Evolutionary conservation across 2,888 invertebrate genomes (phyloP), one percentile per base, ranked within the genome.

Genomic region (Cerastis leucographa): DNA sequence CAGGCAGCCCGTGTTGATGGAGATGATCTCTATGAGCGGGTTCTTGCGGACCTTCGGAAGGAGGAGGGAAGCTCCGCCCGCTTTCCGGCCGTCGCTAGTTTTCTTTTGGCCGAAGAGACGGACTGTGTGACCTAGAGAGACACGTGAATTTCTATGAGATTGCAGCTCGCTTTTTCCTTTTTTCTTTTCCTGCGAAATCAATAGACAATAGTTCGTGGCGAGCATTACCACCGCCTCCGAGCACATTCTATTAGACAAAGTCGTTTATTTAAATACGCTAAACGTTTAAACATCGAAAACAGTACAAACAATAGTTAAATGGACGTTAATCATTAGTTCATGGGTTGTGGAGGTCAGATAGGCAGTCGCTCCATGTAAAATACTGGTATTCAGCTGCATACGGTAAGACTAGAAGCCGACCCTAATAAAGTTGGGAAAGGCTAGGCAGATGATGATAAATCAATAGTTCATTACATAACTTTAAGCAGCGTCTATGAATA

Each of bases 11-110:
- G 99, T 99, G 93, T 99, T 99, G 67, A 99, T 99, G 0, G 99
- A 98, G 78, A 99, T 99, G 75, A 99, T 99, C 97, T 99, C 99
- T 78, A 99, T 98, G 0, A 99, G 97, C 0, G 99, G 99, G 95
- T 99, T 99, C 91, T 99, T 98, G 71, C 99, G 97, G 22, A 99
- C 98, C 97, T 99, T 99, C 0, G 99, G 99, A 22, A 99, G 96
- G 9, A 98, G 97, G 0, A 99, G 96, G 0, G 98, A 97, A 0
- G 99, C 99, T 0, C 99, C 99, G 0, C 99, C 99, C 1, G 98
- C 97, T 91, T 98, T 98, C 76, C 97, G 98, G 0, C 98, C 98
- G 64, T 97, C 97, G 8, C 95, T 96, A 82, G 98, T 99, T 90
- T 99, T 99, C 85, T 98, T 98, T n/a, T 98, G 98, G 12, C 99